Evolutionary conservation across 2,113 vertebrate species (phyloP), one percentile per base, ranked within the genome.

Genomic region (Ceyx melanurus): DNA sequence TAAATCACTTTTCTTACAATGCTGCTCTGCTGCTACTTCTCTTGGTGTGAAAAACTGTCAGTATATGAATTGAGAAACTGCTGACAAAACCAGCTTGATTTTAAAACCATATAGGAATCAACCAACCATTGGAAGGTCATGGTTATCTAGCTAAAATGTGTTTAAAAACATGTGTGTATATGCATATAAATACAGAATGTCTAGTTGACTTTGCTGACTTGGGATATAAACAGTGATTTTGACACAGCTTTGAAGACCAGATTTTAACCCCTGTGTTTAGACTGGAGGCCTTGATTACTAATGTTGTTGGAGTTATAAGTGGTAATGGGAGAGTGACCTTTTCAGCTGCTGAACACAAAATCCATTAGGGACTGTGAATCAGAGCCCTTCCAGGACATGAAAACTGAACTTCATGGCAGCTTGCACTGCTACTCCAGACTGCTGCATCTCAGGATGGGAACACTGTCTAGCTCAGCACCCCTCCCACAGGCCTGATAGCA

Each of bases 1-100:
- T 82, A 94, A 89, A 95, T 95, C 51, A 84, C 37, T 89, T 89
- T 53, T 75, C 71, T 50, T 78, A 73, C n/a, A 82, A 35, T 46
- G 26, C 58, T 62, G 33, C 54, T 80, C 28, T 73, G 58, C 90
- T 90, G 17, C 81, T 82, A 17, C 43, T 88, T 42, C 26, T 68
- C 28, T 88, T 67, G 68, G 57, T 81, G 70, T 66, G 80, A 90
- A 94, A 86, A 92, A 31, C 54, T 61, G 37, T 42, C 58, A 54
- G 46, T n/a, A 10, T 19, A 28, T 9, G 77, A 61, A 86, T 53
- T 90, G 86, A 92, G 73, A 88, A 88, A 81, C 66, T 88, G 83
- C 66, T 89, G 88, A 95, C 58, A 86, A 92, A 86, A 43, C 18
- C 57, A 72, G 11, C 61, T 54, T 54, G 54, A 46, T 78, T 88